Evolutionary conservation across 2,888 invertebrate genomes (phyloP).

Genomic region (Tipula vernalis): DNA sequence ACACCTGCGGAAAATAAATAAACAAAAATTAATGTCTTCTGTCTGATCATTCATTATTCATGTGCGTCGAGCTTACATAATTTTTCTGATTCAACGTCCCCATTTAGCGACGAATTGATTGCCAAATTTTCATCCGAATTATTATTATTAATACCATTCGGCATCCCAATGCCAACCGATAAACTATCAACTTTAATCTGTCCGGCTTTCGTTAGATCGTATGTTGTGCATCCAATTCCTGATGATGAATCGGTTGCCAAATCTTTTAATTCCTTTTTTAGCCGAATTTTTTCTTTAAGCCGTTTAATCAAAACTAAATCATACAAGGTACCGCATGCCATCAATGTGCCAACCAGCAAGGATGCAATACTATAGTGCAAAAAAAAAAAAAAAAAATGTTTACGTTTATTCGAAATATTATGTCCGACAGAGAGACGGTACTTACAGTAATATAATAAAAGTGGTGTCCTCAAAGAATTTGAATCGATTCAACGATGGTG

Average conservation of each 20-base stretch:
- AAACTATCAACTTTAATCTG: constrained; percentile 28
- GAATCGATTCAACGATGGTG: constrained; percentile 53
- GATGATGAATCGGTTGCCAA: constrained; percentile 35
- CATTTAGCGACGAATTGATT: constrained; percentile 37
- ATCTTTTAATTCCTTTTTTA: constrained; percentile 19
- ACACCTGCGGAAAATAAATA: constrained; percentile 35
- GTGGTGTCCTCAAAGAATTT: constrained; percentile 53
- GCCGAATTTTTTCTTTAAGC: constrained; percentile 21
- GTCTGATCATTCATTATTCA: too few species aligned
- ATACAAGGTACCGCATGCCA: constrained; percentile 55
- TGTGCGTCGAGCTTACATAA: constrained; percentile 21
- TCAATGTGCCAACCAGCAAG: constrained; percentile 39
- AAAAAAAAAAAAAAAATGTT: not conserved
- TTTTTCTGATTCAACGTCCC: constrained; percentile 37
- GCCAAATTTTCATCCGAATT: constrained; percentile 47
- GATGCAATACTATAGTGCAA: constrained; percentile 30
- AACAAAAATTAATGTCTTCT: not conserved
- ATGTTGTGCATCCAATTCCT: constrained; percentile 30
- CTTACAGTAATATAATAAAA: constrained; percentile 58
- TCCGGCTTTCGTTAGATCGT: constrained; percentile 34
- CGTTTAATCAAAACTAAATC: constrained; percentile 41
- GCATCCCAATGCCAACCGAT: constrained; percentile 32
- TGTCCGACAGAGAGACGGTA: constrained; percentile 12
- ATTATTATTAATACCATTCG: constrained; percentile 38
- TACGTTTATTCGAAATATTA: too few species aligned